Evolutionary conservation across 2,888 invertebrate genomes (phyloP).

Genomic region (Eledona agricola): DNA sequence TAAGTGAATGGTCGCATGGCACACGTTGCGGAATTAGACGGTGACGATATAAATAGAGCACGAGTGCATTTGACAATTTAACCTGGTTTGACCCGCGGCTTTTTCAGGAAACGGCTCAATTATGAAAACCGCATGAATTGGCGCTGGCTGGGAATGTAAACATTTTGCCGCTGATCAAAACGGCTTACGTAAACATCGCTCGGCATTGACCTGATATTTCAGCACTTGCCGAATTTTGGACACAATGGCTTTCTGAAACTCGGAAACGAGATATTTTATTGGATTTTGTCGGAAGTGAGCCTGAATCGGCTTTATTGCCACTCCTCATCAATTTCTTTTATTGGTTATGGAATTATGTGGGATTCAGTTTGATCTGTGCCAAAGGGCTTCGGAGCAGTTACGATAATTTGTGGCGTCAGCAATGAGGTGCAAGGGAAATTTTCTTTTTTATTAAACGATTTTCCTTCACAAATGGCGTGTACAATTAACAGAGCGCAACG

Average conservation of each 20-base stretch:
- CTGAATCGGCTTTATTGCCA: conserved; percentile 20
- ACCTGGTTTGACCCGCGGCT: conserved; percentile 35
- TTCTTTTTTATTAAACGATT: too few species aligned
- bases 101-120: conserved; percentile 21
- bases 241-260: conserved; percentile 17
- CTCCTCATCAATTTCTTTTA: conserved; percentile 20
- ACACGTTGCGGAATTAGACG: conserved; percentile 30
- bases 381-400: too few species aligned
- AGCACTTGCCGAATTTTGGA: conserved; percentile 15
- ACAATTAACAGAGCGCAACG: too few species aligned
- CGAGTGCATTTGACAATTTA: conserved; percentile 34
- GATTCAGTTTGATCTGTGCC: too few species aligned
- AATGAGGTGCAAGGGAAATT: too few species aligned
- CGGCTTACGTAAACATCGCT: conserved; percentile 6
- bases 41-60: conserved; percentile 17
- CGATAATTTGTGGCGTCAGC: too few species aligned
- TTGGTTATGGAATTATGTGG: conserved; percentile 18
- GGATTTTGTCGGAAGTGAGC: conserved; percentile 4
- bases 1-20: conserved; percentile 36
- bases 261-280: conserved; percentile 15
- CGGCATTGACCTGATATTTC: conserved; percentile 20
- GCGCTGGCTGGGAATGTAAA: conserved; percentile 6
- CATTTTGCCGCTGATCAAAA: conserved; percentile 5
- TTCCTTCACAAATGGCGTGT: too few species aligned
- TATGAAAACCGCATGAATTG: conserved; percentile 14